phyloP scores from a whole-genome alignment of 2,113 vertebrate genomes.

The Paradisaea rubra region DNA sequence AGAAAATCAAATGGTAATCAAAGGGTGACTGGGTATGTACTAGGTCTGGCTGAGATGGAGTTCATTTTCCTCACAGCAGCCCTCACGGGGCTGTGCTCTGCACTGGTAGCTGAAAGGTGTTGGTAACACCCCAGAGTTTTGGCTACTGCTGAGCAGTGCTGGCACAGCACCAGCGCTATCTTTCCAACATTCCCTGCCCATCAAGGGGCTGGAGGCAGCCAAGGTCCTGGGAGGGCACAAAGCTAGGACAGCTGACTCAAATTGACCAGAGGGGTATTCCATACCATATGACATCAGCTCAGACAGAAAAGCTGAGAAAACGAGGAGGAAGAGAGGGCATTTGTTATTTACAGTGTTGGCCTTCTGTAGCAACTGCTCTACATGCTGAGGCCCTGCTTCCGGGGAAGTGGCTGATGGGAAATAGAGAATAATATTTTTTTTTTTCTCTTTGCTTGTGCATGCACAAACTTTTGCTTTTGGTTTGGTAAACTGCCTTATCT shows the following conservation, averaged over 20 bases:
- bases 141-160: not conserved
- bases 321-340: not conserved
- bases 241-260: not conserved
- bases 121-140: not conserved
- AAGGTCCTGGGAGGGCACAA: not conserved
- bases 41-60: not conserved
- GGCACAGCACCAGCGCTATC: not conserved
- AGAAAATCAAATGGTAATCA: not conserved
- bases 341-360: not conserved
- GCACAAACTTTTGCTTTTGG: not conserved
- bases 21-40: not conserved
- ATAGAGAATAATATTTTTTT: not conserved
- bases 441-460: not conserved
- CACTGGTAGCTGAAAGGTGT: not conserved
- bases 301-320: not conserved
- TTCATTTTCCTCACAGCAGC: not conserved
- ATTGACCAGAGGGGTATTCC: not conserved
- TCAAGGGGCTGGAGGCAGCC: not conserved
- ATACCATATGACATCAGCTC: not conserved
- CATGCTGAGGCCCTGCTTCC: not conserved
- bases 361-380: not conserved
- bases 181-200: not conserved
- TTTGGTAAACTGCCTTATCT: not conserved
- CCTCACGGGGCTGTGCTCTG: not conserved
- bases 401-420: not conserved